Percentiles rank a stretch among this genome's conserved stretches.
Evolutionary conservation across 2,113 vertebrate species (phyloP).

Genomic region (Pelobates fuscus): DNA sequence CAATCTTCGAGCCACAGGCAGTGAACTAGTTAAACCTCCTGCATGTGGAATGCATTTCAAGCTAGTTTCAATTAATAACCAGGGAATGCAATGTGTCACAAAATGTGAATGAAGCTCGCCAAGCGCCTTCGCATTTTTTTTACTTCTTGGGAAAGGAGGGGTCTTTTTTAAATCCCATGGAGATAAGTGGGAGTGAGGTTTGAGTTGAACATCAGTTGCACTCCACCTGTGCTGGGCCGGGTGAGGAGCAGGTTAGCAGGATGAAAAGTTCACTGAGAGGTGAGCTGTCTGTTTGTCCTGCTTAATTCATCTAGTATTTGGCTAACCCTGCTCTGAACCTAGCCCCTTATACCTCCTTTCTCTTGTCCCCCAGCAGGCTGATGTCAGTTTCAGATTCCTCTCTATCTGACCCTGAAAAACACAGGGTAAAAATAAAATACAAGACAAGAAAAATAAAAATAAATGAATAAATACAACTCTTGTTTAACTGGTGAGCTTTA

Average conservation of each 20-base stretch:
- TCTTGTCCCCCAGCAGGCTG: slow-evolving; percentile 60
- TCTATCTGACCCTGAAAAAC: slow-evolving; percentile 51
- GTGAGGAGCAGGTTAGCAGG: slow-evolving; percentile 76
- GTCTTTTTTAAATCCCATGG: slow-evolving; percentile 14
- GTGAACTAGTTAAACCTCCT: neutral
- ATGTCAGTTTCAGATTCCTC: slow-evolving; percentile 61
- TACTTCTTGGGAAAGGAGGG: too few species aligned
- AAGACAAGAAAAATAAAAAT: slow-evolving; percentile 45
- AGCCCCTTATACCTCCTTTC: slow-evolving; percentile 78
- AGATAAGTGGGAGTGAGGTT: slow-evolving; percentile 50
- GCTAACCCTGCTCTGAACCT: slow-evolving; percentile 97
- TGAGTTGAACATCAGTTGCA: slow-evolving; percentile 52
- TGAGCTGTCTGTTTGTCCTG: slow-evolving; percentile 78
- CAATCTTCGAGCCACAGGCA: neutral
- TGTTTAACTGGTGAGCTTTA: slow-evolving; percentile 13
- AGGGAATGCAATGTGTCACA: neutral
- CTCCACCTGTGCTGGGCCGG: slow-evolving; percentile 77
- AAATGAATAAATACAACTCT: too few species aligned
- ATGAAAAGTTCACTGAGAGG: slow-evolving; percentile 82
- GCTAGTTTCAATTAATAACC: neutral
- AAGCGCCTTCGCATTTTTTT: neutral
- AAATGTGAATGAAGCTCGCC: neutral
- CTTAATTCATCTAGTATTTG: slow-evolving; percentile 95
- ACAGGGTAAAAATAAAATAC: slow-evolving; percentile 27
- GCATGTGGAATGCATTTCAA: neutral